Evolutionary conservation across 2,888 invertebrate species (phyloP), one percentile per base, ranked within the genome.

Genomic region (Ellobium chinense): DNA sequence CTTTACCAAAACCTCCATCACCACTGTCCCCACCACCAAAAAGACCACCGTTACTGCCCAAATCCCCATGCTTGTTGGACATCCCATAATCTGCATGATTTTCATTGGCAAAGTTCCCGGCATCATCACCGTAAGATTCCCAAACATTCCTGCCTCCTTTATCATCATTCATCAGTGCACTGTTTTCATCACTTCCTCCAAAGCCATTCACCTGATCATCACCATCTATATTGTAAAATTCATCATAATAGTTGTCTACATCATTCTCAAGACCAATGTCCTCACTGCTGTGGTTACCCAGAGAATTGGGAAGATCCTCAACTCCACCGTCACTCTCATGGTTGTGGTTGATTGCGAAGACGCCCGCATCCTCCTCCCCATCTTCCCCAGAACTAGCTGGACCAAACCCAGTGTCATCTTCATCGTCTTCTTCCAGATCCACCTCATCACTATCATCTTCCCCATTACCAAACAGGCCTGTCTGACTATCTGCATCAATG

Each of bases 361-460:
- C 9, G 3, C 46, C 36, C 3, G 27, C 54, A 2, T 18, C 39
- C 9, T 75, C 69, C 24, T 39, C 46, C 14, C 54, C 66, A 4
- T 54, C 65, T 4, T 65, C 66, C 18, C 54, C 68, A 54, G 60
- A 62, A 18, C 73, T 65, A 24, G 46, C 62, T 7, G 24, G 37
- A 18, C 69, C 46, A n/a, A 72, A 62, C 4, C 46, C 54, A 9
- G 66, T 56, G 56, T 79, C 58, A 39, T 46, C 63, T 31, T 80
- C 80, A n/a, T 56, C 68, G 1, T 56, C 73, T 27, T 66, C 76
- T 34, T 70, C 78, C n/a, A 54, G 27, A 24, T 79, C 70, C 0
- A 70, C 80, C 21, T 80, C 80, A 80, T 80, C 80, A 18, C 80
- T 80, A 62, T 80, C 80, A 69, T 65, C 65, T 31, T 80, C 80